phyloP scores from a whole-genome alignment of 2,888 invertebrate species.

The Leptinotarsa juncta region DNA sequence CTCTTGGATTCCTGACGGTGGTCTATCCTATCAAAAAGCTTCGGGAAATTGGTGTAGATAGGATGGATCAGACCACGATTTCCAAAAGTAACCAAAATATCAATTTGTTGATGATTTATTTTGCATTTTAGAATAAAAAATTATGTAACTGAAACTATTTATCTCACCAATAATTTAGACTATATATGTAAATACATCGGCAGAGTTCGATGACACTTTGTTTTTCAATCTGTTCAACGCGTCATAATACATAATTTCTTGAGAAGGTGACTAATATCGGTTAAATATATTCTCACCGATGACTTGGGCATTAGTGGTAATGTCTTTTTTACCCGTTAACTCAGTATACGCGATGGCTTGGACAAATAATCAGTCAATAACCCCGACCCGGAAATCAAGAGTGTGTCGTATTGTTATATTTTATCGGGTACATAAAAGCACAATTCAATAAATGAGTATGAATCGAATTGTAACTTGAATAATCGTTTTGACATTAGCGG shows the following conservation, averaged over 20 bases:
- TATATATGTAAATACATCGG: neutral
- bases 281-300: conserved; percentile 27
- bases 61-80: too few species aligned
- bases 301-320: conserved; percentile 31
- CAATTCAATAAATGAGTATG: conserved; percentile 6
- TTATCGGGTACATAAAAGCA: conserved; percentile 23
- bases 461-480: neutral
- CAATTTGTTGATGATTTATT: too few species aligned
- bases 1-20: too few species aligned
- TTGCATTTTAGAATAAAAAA: too few species aligned
- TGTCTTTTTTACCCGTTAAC: conserved; percentile 37
- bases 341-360: conserved; percentile 33
- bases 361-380: conserved; percentile 45
- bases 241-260: conserved; percentile 30
- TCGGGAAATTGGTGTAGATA: too few species aligned
- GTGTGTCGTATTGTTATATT: conserved; percentile 41
- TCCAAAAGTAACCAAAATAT: too few species aligned
- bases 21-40: too few species aligned
- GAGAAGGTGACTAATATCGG: conserved; percentile 38
- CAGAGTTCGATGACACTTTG: conserved; percentile 35
- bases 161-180: neutral
- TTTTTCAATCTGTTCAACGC: conserved; percentile 39
- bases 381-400: conserved; percentile 42
- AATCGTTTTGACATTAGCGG: neutral
- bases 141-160: neutral